These are phyloP conservation scores for Empis livida DNA, from an alignment of 2,888 invertebrate species.

Conservation along the genomic window DNA sequence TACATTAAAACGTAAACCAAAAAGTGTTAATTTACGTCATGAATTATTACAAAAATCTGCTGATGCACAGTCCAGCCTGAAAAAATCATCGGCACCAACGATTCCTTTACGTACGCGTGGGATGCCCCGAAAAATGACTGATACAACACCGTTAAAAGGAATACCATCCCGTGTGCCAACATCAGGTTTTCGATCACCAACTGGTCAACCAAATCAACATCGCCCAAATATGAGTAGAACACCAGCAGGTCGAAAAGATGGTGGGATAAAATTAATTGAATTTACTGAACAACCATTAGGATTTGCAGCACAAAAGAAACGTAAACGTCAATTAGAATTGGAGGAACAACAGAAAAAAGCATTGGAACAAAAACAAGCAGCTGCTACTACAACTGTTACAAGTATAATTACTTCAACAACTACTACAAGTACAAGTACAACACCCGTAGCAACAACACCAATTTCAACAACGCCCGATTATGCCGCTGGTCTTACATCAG, in stretches of 20 bases:
- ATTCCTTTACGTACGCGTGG: constrained; percentile 76
- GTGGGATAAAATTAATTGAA: constrained; percentile 88
- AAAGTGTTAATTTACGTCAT: constrained; percentile 78
- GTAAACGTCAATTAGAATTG: constrained; percentile 65
- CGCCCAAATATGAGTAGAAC: constrained; percentile 46
- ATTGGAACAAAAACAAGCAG: constrained; percentile 38
- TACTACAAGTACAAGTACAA: constrained; percentile 32
- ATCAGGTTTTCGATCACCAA: constrained; percentile 46
- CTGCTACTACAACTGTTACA: constrained; percentile 26
- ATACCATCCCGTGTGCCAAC: constrained; percentile 71
- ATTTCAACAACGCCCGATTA: constrained; percentile 60
- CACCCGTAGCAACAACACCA: constrained; percentile 26
- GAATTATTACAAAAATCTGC: constrained; percentile 85
- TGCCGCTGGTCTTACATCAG: constrained; percentile 59
- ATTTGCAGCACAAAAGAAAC: constrained; percentile 72
- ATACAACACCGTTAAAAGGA: constrained; percentile 85
- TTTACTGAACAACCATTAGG: constrained; percentile 86
- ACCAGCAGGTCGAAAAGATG: constrained; percentile 63
- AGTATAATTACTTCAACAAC: constrained; percentile 22
- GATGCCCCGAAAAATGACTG: constrained; percentile 94
- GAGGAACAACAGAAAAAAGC: constrained; percentile 53
- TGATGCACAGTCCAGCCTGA: constrained; percentile 78
- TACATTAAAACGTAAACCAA: constrained; percentile 83
- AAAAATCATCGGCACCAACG: constrained; percentile 77
- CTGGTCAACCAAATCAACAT: constrained; percentile 31